A percentile compares a stretch with the other conserved stretches of the same genome.
Conservation (phyloP, 2,888 invertebrate genomes). For the Blastobasis adustella region DNA sequence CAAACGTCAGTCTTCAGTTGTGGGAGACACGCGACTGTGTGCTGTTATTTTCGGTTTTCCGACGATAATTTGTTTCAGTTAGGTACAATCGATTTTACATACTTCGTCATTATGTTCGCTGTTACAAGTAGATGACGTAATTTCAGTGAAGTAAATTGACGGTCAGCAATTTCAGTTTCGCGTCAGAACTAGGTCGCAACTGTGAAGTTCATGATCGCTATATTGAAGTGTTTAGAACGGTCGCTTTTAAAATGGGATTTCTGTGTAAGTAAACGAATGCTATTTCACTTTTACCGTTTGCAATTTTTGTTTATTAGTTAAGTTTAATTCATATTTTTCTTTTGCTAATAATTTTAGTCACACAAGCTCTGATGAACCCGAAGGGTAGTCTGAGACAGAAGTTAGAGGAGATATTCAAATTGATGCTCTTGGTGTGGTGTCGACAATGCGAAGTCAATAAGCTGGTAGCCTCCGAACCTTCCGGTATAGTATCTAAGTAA, state of each 20-base stretch:
- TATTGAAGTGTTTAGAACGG: conserved; percentile 1
- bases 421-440: conserved; percentile 90
- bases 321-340: not conserved
- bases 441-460: conserved; percentile 82
- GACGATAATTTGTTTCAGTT: conserved; percentile 26
- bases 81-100: conserved; percentile 53
- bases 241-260: conserved; percentile 37
- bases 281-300: conserved; percentile 2
- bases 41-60: conserved; percentile 45
- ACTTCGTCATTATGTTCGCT: conserved; percentile 4
- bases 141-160: conserved; percentile 24
- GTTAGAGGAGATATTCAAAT: conserved; percentile 85
- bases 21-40: conserved; percentile 53
- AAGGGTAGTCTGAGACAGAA: conserved; percentile 69
- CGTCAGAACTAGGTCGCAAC: conserved; percentile 23
- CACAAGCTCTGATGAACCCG: conserved; percentile 43
- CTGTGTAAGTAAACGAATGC: conserved; percentile 44
- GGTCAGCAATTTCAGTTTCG: conserved; percentile 23
- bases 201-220: conserved; percentile 30
- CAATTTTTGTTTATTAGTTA: conserved; percentile 5
- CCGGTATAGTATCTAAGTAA: conserved; percentile 54
- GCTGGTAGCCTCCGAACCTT: conserved; percentile 74
- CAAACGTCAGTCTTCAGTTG: conserved; percentile 54
- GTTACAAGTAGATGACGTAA: conserved; percentile 31
- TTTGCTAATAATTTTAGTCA: conserved; percentile 43